Evolutionary conservation across 2,113 vertebrate genomes (phyloP), one percentile per base, ranked within the genome.

Genomic region (Aramus guarauna): DNA sequence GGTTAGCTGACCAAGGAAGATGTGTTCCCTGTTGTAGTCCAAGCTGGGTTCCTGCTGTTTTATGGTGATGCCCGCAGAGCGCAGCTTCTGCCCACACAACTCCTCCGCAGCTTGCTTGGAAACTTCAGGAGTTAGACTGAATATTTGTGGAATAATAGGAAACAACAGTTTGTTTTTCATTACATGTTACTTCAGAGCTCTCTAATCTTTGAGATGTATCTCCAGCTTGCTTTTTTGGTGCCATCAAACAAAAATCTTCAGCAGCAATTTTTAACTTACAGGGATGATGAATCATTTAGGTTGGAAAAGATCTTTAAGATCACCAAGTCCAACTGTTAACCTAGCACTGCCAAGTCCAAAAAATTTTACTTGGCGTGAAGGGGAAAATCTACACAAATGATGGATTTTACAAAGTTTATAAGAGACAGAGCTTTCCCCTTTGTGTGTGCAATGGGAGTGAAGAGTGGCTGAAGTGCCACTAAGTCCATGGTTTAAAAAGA

Each of bases 31-130:
- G 9, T 27, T 19, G 32, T 43, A 5, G 17, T 3, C 60, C 19
- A 0, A 5, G 41, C 26, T n/a, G 41, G 1, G 7, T 10, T n/a
- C 18, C 0, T 1, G 7, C 41, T 36, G 34, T 22, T 45, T 27
- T 47, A 47, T 19, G 18, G 30, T 0, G 27, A 6, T 62, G 27
- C 83, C 56, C 12, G 9, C 63, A 94, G 85, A 56, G 85, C 4
- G 63, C 58, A 79, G 78, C 72, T 90, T 58, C 83, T 94, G 47
- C 73, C 67, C 36, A 4, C 19, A 2, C 22, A 48, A 20, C n/a
- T 47, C 15, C 30, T 26, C 58, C 13, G 0, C 17, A 62, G 26
- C 41, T 91, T 18, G 12, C 72, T 48, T 29, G 74, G 53, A 60
- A 62, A 45, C 50, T 55, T 60, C 36, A 36, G 19, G 24, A 66